Base-by-base conservation (phyloP, 2,797 vertebrate species). In the Ataeniobius toweri region DNA sequence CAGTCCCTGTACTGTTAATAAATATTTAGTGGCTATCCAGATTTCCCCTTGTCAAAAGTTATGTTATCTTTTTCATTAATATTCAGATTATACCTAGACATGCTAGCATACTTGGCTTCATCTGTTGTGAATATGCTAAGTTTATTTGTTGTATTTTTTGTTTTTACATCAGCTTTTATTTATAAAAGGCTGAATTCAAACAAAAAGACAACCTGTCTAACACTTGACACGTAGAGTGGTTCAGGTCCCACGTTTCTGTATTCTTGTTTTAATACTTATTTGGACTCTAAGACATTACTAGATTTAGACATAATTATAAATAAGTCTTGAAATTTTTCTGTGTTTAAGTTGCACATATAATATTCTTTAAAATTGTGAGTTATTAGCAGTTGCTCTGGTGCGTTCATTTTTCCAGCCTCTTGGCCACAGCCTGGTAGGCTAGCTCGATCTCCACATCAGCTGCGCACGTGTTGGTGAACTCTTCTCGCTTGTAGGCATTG, bases 381-480 rank as follows among this genome's bases (percentile, higher is more conserved):
- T n/a, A 44, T 41, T 14, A 6, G 5, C 31, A 24, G 55, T 24
- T 28, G 7, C 51, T 4, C 26, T 2, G 63, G 50, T 14, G 36
- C 20, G 1, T 75, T 92, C 95, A 97, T 77, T 97, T 96, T 77
- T 95, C 96, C 81, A 98, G 94, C 86, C 97, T 92, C 91, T 96
- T 97, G n/a, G 97, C 97, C n/a, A 99, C 98, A 0, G 98, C 98
- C 31, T 95, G 96, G 0, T 99, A 99, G 79, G 98, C 98, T 50
- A 96, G 87, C 87, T 99, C 98, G 0, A 99, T 97, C 88, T 99
- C 98, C 14, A 89, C 91, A 78, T 99, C 97, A 0, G 97, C 97
- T 0, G 98, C 96, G 8, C 98, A 99, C 6, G 98, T 99, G 92
- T 98, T 98, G 90, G 92, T 97, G 94, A 99, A 99, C 82, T 99